A percentile compares a stretch with the other conserved stretches of the same genome.
phyloP scores from a whole-genome alignment of 2,113 vertebrate genomes.

The Oenanthe oenanthe region DNA sequence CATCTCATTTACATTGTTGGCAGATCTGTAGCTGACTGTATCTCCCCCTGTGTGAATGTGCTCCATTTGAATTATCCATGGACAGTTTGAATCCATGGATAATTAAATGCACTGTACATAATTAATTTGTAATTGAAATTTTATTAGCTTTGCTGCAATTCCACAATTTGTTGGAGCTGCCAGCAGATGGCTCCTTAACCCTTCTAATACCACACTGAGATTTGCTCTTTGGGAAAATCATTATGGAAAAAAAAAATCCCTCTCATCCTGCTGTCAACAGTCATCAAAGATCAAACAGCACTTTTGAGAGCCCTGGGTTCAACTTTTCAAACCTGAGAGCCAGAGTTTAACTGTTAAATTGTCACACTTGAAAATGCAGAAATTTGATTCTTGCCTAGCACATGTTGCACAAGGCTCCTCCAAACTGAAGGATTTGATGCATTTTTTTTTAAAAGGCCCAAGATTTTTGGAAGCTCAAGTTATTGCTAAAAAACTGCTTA shows the following conservation, averaged over 20 bases:
- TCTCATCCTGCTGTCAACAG: not conserved
- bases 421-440: not conserved
- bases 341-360: not conserved
- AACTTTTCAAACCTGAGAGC: not conserved
- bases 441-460: not conserved
- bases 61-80: slow-evolving; percentile 66
- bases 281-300: not conserved
- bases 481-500: not conserved
- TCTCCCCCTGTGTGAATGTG: not conserved
- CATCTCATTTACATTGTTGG: slow-evolving; percentile 51
- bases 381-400: not conserved
- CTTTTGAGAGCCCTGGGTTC: not conserved
- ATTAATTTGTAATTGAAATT: slow-evolving; percentile 74
- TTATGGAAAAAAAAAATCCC: not conserved
- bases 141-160: slow-evolving; percentile 1
- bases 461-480: not conserved
- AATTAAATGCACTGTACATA: slow-evolving; percentile 72
- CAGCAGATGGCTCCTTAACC: slow-evolving; percentile 80
- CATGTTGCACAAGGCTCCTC: not conserved
- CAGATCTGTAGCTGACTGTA: slow-evolving; percentile 52
- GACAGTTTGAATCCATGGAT: slow-evolving; percentile 73
- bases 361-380: not conserved
- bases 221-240: not conserved
- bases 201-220: slow-evolving; percentile 41
- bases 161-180: slow-evolving; percentile 17